A percentile compares a stretch with the other conserved stretches of the same genome.
Evolutionary conservation across 2,113 vertebrate species (phyloP).

Genomic region (Uropsilus gracilis): DNA sequence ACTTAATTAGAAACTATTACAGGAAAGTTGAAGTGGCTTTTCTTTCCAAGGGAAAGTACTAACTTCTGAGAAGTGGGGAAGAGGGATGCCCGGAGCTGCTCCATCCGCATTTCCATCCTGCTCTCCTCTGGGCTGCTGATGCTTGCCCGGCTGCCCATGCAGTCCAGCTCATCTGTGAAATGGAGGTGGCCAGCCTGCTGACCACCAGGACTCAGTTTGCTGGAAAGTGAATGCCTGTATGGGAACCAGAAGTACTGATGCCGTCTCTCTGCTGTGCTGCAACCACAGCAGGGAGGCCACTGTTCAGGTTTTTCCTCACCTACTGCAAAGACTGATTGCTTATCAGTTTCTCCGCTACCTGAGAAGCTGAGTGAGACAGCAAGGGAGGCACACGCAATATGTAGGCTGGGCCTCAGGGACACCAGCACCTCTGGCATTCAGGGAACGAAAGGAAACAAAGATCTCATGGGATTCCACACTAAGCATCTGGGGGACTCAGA

Average conservation of each 20-base stretch:
- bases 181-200: background rate
- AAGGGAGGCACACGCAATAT: background rate
- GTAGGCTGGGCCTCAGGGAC: background rate
- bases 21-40: constrained; percentile 60
- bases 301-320: background rate
- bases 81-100: constrained; percentile 45
- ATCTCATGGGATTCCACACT: background rate
- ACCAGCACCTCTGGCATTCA: background rate
- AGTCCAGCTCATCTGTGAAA: background rate
- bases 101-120: background rate
- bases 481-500: background rate
- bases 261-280: background rate
- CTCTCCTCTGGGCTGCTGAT: background rate
- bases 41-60: constrained; percentile 61
- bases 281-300: background rate
- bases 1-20: constrained; percentile 78
- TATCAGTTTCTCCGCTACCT: background rate
- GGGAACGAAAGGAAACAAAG: background rate
- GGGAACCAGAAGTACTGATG: background rate
- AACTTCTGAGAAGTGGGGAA: constrained; percentile 38
- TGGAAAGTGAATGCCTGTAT: accelerated
- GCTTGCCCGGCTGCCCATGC: accelerated
- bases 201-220: background rate
- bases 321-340: background rate
- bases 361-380: background rate